Evolutionary conservation across 2,797 vertebrate genomes (phyloP).

Genomic region (Urophycis tenuis): DNA sequence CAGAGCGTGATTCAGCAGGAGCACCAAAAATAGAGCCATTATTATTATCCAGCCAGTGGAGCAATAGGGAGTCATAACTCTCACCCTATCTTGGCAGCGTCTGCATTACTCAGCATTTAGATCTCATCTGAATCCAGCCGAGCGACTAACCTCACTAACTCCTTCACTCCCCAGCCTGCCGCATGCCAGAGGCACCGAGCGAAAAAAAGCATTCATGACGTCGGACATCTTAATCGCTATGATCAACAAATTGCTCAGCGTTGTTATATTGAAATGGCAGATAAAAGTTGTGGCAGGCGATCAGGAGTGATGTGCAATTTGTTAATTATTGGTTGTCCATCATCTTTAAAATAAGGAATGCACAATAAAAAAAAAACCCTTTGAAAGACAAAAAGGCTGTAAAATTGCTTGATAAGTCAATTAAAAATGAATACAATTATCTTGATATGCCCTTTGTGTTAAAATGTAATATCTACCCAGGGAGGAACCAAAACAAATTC

Average conservation of each 20-base stretch:
- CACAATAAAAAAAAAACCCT: not conserved
- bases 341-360: not conserved
- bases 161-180: not conserved
- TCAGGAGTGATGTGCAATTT: not conserved
- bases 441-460: not conserved
- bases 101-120: constrained; percentile 56
- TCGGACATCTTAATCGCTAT: not conserved
- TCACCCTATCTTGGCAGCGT: constrained; percentile 39
- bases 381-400: not conserved
- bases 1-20: constrained; percentile 64
- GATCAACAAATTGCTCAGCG: constrained; percentile 1
- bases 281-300: not conserved
- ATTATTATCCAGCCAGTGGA: constrained; percentile 58
- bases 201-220: not conserved
- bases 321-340: not conserved
- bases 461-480: not conserved
- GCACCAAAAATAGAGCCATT: constrained; percentile 61
- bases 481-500: not conserved
- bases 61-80: constrained; percentile 53
- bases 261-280: not conserved
- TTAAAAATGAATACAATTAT: not conserved
- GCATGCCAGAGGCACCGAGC: not conserved
- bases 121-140: constrained; percentile 34
- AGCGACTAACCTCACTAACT: not conserved
- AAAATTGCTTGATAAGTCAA: not conserved